Evolutionary conservation across 2,113 vertebrate genomes (phyloP), one percentile per base, ranked within the genome.

Genomic region (Ivindomyrus marchei): DNA sequence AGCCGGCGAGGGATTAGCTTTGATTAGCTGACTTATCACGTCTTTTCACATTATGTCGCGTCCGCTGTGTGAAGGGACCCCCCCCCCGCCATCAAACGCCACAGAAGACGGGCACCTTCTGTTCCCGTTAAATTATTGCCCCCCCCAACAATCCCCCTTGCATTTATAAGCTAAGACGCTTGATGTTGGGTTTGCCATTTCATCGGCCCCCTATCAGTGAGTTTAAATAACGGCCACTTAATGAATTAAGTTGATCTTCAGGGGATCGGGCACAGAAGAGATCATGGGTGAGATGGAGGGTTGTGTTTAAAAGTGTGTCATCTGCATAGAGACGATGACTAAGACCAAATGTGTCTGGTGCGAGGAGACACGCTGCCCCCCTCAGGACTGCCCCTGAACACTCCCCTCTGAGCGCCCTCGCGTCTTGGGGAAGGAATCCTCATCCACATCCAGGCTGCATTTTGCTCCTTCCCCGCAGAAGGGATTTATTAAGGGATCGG

Each of bases 1-100:
- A 93, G 92, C 93, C 85, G 91, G 86, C 42, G 93, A 93, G 92
- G 90, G 94, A 95, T 95, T 95, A 95, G 95, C 94, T 93, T 93
- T 92, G 93, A 94, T 94, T 95, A 92, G 90, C 93, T 94, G 93
- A 94, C 74, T 80, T 80, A 80, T 19, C 74, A 93, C 94, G 94
- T 95, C 94, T 94, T 92, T 92, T 83, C 93, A 94, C 94, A 94
- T 93, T 94, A 91, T 89, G 90, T 89, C 91, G 94, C 92, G 85
- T 90, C 93, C 92, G 90, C 58, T 88, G 90, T 92, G 90, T 91
- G 50, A 92, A 13, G 91, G 39, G n/a, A 90, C 27, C 27, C 31
- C 31, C 45, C 92, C 92, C 92, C 74, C 89, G 92, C 94, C 94
- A 92, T 93, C 94, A 94, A 93, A 93, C 93, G 92, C 92, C n/a